Conservation (phyloP, 2,113 vertebrate species). For the Rhipidura dahli region DNA sequence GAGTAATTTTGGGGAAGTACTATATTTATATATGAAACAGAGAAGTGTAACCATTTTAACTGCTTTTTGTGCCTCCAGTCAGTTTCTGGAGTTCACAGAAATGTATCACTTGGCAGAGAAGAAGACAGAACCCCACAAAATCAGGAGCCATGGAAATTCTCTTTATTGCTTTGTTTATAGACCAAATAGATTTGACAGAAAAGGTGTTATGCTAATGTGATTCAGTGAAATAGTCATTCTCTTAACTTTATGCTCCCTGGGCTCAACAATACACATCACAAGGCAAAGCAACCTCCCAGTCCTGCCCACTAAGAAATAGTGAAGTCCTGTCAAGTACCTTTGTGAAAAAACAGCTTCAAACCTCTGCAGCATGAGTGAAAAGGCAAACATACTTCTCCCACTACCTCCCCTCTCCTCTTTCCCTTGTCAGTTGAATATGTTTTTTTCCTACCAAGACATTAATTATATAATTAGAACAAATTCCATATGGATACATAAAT, state of each 20-base stretch:
- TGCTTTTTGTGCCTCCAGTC: not conserved
- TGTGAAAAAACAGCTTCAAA: not conserved
- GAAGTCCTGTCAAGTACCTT: not conserved
- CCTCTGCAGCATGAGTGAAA: not conserved
- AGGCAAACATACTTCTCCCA: not conserved
- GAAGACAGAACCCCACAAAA: not conserved
- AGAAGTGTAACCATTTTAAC: not conserved
- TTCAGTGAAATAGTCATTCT: not conserved
- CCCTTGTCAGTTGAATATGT: not conserved
- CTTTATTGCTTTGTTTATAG: not conserved
- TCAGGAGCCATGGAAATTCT: not conserved
- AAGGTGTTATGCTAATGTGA: not conserved
- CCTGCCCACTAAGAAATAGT: not conserved
- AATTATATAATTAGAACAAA: not conserved
- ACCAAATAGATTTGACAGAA: not conserved
- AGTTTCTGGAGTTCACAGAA: not conserved
- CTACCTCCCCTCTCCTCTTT: not conserved
- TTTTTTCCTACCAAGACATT: not conserved
- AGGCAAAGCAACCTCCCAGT: not conserved
- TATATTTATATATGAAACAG: not conserved
- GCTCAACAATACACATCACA: not conserved
- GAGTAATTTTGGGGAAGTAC: not conserved
- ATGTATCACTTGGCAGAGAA: not conserved
- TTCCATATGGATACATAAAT: not conserved
- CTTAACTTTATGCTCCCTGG: not conserved